Evolutionary conservation across 2,888 invertebrate genomes (phyloP).

Genomic region (Volucella inanis): DNA sequence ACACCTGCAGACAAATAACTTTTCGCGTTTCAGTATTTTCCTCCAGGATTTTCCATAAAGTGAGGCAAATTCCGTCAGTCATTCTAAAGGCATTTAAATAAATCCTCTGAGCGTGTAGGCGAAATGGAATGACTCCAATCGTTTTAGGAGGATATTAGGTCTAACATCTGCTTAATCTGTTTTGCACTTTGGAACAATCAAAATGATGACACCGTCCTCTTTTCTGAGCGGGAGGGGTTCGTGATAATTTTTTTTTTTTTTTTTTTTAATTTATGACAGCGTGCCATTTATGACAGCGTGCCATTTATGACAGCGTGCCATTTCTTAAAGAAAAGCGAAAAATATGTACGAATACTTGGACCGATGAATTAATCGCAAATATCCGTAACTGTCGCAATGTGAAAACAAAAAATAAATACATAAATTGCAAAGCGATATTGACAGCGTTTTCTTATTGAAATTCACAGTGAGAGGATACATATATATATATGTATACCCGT

Average conservation of each 20-base stretch:
- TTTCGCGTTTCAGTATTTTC: neutral
- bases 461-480: neutral
- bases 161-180: too few species aligned
- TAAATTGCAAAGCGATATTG: neutral
- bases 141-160: neutral
- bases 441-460: neutral
- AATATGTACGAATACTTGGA: too few species aligned
- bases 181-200: constrained; percentile 23
- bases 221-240: neutral
- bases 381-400: too few species aligned
- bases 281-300: constrained; percentile 1
- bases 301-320: constrained; percentile 7
- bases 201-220: neutral
- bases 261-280: constrained; percentile 16
- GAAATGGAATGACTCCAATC: neutral
- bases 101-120: constrained; percentile 4
- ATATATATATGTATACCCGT: too few species aligned
- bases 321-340: too few species aligned
- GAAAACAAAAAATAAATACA: neutral
- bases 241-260: too few species aligned
- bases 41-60: constrained; percentile 1
- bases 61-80: constrained; percentile 13
- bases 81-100: constrained; percentile 38
- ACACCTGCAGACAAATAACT: neutral
- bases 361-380: too few species aligned